Evolutionary conservation across 2,797 vertebrate species (phyloP).

Genomic region (Brotula barbata): DNA sequence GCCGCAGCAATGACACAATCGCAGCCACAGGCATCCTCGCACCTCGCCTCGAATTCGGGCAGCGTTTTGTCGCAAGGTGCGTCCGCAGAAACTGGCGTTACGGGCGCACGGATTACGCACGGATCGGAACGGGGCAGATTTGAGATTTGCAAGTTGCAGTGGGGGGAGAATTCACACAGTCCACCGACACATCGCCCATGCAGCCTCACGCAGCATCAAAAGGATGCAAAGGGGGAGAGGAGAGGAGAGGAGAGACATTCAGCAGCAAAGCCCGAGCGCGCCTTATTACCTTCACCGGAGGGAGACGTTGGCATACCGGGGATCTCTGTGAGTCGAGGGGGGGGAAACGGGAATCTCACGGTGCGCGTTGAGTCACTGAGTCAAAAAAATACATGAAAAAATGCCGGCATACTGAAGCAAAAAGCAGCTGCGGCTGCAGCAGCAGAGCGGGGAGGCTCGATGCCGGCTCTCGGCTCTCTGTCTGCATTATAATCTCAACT

Average conservation of each 20-base stretch:
- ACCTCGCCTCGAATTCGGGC: slow-evolving; percentile 56
- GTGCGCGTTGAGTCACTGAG: slow-evolving; percentile 25
- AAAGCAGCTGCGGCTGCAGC: slow-evolving; percentile 58
- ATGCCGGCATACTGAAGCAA: slow-evolving; percentile 59
- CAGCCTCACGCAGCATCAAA: slow-evolving; percentile 62
- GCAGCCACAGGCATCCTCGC: slow-evolving; percentile 67
- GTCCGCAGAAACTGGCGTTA: slow-evolving; percentile 19
- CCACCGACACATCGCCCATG: slow-evolving; percentile 55
- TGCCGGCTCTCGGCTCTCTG: slow-evolving; percentile 19
- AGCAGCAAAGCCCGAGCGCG: slow-evolving; percentile 25
- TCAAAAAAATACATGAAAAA: too few relatives aligned
- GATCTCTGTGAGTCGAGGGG: slow-evolving; percentile 35
- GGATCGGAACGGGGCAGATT: too few relatives aligned
- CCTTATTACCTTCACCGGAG: slow-evolving; percentile 59
- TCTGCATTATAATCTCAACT: slow-evolving; percentile 22
- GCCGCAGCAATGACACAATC: slow-evolving; percentile 67
- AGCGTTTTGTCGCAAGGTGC: slow-evolving; percentile 42
- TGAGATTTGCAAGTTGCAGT: slow-evolving; percentile 23
- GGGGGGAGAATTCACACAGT: slow-evolving; percentile 59
- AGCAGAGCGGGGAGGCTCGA: slow-evolving; percentile 30
- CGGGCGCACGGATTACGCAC: too few relatives aligned
- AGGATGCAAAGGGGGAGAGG: slow-evolving; percentile 34
- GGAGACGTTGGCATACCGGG: slow-evolving; percentile 54
- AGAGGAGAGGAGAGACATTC: slow-evolving; percentile 15
- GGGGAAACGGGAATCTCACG: slow-evolving; percentile 38